Base-by-base conservation (phyloP, 2,797 vertebrate species). In the Sebastes glaucus region DNA sequence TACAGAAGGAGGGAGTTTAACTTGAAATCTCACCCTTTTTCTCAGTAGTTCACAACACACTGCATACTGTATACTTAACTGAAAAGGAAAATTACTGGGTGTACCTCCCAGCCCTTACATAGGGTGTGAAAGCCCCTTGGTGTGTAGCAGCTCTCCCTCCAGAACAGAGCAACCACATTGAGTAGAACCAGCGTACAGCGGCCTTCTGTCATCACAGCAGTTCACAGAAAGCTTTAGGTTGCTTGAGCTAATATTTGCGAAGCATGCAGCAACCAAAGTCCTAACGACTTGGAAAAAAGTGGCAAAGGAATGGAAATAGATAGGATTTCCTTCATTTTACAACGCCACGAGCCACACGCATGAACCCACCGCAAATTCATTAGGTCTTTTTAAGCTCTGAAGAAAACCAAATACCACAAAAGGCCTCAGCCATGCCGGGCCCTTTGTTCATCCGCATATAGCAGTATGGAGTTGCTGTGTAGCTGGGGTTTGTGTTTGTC, bases 361-460 rank as follows among this genome's bases (percentile, higher is more conserved):
- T 95, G 94, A 96, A 94, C 96, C 95, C 95, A 93, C 96, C 93
- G 56, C 96, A 97, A 96, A 97, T 96, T 97, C 96, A 97, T 97
- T 97, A 96, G 95, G 94, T 95, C 95, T 96, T 97, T 97, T 96
- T 96, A 97, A 97, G 94, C 96, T 96, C 96, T 96, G 96, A 97
- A 97, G 96, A 97, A 97, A 97, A 97, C 94, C 92, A 95, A 96
- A 96, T 95, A 97, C 97, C 97, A 96, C 97, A 97, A 96, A 46
- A 96, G 95, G 95, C 94, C 96, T 96, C 91, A 93, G 96, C 94
- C 90, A 88, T 89, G 91, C 89, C 92, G 56, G 78, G 52, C 89
- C 93, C 95, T 97, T 97, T 97, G 97, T 97, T 97, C 96, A 95
- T 95, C 97, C 96, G 96, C 96, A 97, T 96, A 95, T 96, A 96